phyloP scores from a whole-genome alignment of 2,797 vertebrate genomes.

The Euphonia xanthogaster region DNA sequence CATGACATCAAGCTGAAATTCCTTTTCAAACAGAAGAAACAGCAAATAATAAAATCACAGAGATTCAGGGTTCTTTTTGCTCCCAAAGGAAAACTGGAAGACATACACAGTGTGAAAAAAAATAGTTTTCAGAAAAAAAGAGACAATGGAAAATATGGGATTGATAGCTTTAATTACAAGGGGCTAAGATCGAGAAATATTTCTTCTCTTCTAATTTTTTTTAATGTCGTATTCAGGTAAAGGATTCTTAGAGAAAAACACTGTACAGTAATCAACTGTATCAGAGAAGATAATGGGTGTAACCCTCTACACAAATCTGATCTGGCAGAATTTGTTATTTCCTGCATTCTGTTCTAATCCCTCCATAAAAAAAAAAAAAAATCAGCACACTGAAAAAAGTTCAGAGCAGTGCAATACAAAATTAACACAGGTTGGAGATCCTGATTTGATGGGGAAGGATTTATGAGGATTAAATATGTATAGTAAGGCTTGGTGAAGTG shows the following conservation, averaged over 20 bases:
- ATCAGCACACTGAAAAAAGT: not conserved
- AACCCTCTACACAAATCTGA: not conserved
- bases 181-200: not conserved
- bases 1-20: not conserved
- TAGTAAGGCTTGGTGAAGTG: not conserved
- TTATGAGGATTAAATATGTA: slow-evolving; percentile 14
- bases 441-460: slow-evolving; percentile 16
- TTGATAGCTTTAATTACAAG: not conserved
- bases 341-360: not conserved
- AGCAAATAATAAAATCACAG: not conserved
- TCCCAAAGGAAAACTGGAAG: not conserved
- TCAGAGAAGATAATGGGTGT: not conserved
- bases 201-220: not conserved
- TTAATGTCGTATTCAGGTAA: not conserved
- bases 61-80: not conserved
- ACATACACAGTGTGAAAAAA: not conserved
- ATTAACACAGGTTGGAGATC: not conserved
- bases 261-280: not conserved
- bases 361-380: not conserved
- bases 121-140: not conserved
- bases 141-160: not conserved
- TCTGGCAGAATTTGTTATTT: slow-evolving; percentile 3
- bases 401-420: slow-evolving; percentile 7
- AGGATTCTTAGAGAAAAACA: not conserved
- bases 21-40: not conserved